Evolutionary conservation across 2,113 vertebrate species (phyloP).

Genomic region (Solea solea): DNA sequence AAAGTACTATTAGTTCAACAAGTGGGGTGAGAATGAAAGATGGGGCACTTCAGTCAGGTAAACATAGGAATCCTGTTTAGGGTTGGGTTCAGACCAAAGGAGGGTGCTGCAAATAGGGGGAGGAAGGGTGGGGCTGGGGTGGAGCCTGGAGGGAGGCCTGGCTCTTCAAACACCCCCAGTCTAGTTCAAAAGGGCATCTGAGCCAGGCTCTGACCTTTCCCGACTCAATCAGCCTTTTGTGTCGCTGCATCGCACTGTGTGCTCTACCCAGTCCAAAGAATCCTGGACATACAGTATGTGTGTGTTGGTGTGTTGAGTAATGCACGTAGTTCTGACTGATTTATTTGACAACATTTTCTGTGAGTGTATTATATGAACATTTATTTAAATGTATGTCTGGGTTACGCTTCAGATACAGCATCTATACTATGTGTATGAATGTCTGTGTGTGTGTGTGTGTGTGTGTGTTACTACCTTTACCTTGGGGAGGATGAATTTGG

Average conservation of each 20-base stretch:
- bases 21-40: constrained; percentile 27
- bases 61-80: constrained; percentile 63
- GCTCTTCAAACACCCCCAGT: constrained; percentile 75
- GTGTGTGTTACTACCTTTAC: constrained; percentile 48
- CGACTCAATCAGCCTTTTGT: constrained; percentile 71
- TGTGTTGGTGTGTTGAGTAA: neutral
- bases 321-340: constrained; percentile 10
- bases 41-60: constrained; percentile 53
- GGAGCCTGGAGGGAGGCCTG: constrained; percentile 58
- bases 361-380: neutral
- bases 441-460: neutral
- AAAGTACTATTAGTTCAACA: constrained; percentile 49
- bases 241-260: constrained; percentile 52
- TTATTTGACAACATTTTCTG: constrained; percentile 15
- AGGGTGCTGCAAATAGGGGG: constrained; percentile 22
- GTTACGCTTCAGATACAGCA: constrained; percentile 17
- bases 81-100: constrained; percentile 30
- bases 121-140: constrained; percentile 36
- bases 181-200: constrained; percentile 75
- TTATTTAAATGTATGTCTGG: constrained; percentile 11
- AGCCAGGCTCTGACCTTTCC: constrained; percentile 75
- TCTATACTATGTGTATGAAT: constrained; percentile 11
- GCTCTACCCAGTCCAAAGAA: constrained; percentile 7
- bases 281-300: neutral
- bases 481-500: constrained; percentile 64